phyloP scores from a whole-genome alignment of 2,797 vertebrate species.

The Ambastaia sidthimunki region DNA sequence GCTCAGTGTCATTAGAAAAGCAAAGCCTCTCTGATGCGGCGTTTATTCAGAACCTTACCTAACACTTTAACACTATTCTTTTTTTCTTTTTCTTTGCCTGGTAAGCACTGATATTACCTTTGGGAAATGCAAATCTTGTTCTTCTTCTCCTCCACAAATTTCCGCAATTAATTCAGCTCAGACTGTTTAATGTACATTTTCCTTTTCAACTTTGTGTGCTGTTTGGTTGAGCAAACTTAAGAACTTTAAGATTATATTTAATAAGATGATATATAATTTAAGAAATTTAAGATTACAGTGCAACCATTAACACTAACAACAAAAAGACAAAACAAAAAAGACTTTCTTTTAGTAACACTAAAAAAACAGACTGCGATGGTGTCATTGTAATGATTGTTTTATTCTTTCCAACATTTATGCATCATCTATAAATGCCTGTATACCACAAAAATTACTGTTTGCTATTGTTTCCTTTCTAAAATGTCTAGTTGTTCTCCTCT shows the following conservation, averaged over 20 bases:
- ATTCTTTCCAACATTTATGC: no score
- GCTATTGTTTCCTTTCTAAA: background rate
- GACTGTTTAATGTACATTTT: conserved; percentile 3
- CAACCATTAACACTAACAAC: background rate
- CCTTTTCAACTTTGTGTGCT: background rate
- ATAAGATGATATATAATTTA: no score
- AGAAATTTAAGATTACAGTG: background rate
- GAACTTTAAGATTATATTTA: no score
- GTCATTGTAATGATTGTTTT: no score
- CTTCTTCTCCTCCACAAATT: background rate
- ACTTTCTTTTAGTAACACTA: no score
- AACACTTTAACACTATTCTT: conserved; percentile 1
- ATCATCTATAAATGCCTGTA: no score
- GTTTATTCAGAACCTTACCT: conserved; percentile 1
- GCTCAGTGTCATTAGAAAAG: conserved; percentile 15
- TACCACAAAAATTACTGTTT: no score
- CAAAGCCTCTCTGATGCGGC: background rate
- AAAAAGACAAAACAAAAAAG: no score
- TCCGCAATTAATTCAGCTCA: background rate
- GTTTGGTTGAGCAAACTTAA: background rate
- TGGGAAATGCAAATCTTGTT: conserved; percentile 19
- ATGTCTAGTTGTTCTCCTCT: background rate
- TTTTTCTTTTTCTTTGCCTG: background rate
- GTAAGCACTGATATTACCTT: conserved; percentile 1
- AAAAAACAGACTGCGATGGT: no score